Evolutionary conservation across 2,888 invertebrate genomes (phyloP).

Genomic region (Crepidodera aurea): DNA sequence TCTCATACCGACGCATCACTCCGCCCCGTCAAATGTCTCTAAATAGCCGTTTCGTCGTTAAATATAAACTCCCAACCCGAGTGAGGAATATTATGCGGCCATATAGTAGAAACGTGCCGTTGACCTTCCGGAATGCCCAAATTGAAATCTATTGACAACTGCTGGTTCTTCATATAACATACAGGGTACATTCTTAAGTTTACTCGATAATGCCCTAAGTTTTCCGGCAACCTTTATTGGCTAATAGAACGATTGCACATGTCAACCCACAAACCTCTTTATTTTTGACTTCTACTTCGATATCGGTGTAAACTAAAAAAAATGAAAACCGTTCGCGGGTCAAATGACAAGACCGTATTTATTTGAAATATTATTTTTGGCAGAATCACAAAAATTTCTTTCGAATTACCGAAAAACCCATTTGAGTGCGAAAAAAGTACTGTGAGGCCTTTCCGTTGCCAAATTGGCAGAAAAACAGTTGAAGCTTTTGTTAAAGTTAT

Average conservation of each 20-base stretch:
- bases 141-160: slow-evolving; percentile 20
- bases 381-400: slow-evolving; percentile 12
- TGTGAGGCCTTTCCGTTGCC: slow-evolving; percentile 17
- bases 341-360: too few relatives aligned
- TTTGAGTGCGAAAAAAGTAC: background rate
- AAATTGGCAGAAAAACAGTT: slow-evolving; percentile 30
- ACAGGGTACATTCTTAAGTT: too few relatives aligned
- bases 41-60: slow-evolving; percentile 27
- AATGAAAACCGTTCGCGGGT: too few relatives aligned
- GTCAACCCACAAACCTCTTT: too few relatives aligned
- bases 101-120: slow-evolving; percentile 15
- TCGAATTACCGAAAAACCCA: slow-evolving; percentile 10
- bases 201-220: too few relatives aligned
- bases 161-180: background rate
- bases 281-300: too few relatives aligned
- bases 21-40: slow-evolving; percentile 19
- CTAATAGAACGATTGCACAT: too few relatives aligned
- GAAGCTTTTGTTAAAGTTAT: slow-evolving; percentile 26
- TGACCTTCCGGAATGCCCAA: slow-evolving; percentile 28
- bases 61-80: slow-evolving; percentile 23
- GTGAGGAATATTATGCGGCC: slow-evolving; percentile 3
- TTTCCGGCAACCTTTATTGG: too few relatives aligned
- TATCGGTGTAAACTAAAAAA: too few relatives aligned
- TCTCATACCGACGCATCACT: slow-evolving; percentile 19
- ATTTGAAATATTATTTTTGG: slow-evolving; percentile 2